A percentile compares a stretch with the other conserved stretches of the same genome.
These are phyloP conservation scores for Melinaea menophilus DNA, from an alignment of 2,888 invertebrate genomes.

Conservation along the genomic window DNA sequence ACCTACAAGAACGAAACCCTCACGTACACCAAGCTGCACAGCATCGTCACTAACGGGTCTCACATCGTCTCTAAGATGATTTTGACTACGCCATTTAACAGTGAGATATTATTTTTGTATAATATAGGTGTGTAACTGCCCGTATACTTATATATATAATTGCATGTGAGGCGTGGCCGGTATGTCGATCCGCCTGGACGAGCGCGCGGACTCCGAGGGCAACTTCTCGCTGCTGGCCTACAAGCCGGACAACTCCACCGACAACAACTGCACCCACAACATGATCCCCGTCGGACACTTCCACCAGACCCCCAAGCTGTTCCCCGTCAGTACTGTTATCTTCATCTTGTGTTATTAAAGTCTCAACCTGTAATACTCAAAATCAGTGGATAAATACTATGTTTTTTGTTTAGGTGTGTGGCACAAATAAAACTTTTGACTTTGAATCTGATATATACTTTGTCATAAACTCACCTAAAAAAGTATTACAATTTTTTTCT, in stretches of 20 bases:
- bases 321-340: conserved; percentile 82
- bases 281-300: conserved; percentile 92
- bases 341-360: no score
- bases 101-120: conserved; percentile 73
- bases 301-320: conserved; percentile 82
- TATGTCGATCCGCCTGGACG: conserved; percentile 93
- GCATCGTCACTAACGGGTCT: conserved; percentile 89
- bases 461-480: no score
- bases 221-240: conserved; percentile 96
- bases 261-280: conserved; percentile 82
- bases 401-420: no score
- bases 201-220: conserved; percentile 96
- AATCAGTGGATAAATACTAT: no score
- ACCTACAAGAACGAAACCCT: conserved; percentile 56
- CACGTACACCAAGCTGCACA: conserved; percentile 80
- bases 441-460: no score
- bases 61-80: conserved; percentile 92
- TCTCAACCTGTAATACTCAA: no score
- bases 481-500: background rate
- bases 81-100: conserved; percentile 88
- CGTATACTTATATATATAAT: no score
- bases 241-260: conserved; percentile 63
- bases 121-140: background rate
- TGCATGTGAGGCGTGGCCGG: conserved; percentile 90
- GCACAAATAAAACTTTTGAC: no score